A percentile compares a stretch with the other conserved stretches of the same genome.
Conservation (phyloP, 2,113 vertebrate genomes). For the Atlantisia rogersi region DNA sequence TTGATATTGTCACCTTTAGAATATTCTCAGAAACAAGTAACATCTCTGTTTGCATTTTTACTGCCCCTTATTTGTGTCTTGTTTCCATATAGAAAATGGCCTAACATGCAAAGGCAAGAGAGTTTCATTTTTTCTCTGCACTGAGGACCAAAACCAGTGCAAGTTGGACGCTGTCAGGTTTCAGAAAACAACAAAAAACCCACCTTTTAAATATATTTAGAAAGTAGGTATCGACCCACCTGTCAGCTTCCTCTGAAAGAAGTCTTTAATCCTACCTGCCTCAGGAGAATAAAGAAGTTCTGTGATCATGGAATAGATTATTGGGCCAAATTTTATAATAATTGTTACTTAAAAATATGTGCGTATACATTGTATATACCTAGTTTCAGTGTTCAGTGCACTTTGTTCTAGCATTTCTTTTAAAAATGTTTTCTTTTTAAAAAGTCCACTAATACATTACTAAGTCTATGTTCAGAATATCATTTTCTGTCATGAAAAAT, state of each 20-base stretch:
- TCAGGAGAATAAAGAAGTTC: slow-evolving; percentile 7
- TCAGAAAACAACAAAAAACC: not conserved
- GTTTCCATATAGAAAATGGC: slow-evolving; percentile 10
- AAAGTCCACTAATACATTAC: not conserved
- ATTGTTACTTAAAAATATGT: not conserved
- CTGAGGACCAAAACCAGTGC: not conserved
- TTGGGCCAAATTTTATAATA: not conserved
- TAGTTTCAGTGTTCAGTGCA: not conserved
- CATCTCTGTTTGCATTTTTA: not conserved
- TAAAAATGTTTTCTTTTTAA: not conserved
- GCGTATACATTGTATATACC: not conserved
- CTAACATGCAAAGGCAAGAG: not conserved
- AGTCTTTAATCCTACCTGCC: not conserved
- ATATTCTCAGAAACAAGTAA: slow-evolving; percentile 1
- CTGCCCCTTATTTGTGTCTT: not conserved
- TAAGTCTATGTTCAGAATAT: not conserved
- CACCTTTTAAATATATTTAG: not conserved
- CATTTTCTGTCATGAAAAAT: not conserved
- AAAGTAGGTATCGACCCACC: not conserved
- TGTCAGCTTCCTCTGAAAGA: slow-evolving; percentile 5
- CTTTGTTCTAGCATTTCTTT: not conserved
- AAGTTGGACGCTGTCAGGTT: slow-evolving; percentile 3
- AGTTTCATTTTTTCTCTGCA: not conserved
- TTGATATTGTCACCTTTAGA: not conserved
- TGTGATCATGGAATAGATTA: not conserved